Evolutionary conservation across 2,888 invertebrate species (phyloP).

Genomic region (Muschampia plurimacula): DNA sequence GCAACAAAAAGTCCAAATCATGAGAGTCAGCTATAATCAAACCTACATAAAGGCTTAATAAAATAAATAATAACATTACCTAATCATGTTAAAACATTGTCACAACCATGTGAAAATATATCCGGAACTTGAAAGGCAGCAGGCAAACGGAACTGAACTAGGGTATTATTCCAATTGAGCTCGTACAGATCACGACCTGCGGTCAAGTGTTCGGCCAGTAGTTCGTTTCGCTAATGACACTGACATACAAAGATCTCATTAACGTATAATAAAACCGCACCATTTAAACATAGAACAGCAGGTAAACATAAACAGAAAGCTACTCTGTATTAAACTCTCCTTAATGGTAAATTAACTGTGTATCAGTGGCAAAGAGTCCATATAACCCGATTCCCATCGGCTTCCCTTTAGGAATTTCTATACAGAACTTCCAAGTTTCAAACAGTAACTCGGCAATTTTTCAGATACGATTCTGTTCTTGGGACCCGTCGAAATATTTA

Average conservation of each 20-base stretch:
- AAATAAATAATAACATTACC: no score
- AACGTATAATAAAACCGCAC: conserved; percentile 5
- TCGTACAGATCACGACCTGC: background rate
- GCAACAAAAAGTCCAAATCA: no score
- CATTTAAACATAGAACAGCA: conserved; percentile 15
- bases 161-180: background rate
- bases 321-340: no score
- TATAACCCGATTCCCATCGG: no score
- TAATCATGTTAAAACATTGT: no score
- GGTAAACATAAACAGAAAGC: background rate
- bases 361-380: background rate
- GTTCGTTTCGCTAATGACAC: background rate
- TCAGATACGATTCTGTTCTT: no score
- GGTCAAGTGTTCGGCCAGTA: background rate
- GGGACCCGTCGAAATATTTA: no score
- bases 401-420: no score
- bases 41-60: no score
- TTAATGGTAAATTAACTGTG: background rate
- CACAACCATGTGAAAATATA: background rate
- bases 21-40: no score
- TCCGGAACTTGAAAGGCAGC: background rate
- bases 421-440: no score
- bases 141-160: background rate
- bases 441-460: no score
- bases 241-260: background rate